Evolutionary conservation across 1,140 invertebrate species (phyloP).

Genomic region (Wiebesia pumilae): DNA sequence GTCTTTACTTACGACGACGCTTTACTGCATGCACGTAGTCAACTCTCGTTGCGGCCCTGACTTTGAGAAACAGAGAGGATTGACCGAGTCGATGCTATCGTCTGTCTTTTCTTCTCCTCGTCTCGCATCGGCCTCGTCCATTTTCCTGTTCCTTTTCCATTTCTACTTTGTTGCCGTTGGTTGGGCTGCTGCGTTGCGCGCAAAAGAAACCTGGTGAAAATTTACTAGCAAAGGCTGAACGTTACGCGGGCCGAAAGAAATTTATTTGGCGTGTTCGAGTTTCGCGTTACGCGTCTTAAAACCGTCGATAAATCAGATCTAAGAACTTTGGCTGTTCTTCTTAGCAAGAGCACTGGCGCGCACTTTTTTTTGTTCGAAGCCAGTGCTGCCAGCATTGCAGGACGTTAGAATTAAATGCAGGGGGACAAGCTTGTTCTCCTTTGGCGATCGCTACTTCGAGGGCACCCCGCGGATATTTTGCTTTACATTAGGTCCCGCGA

Average conservation of each 20-base stretch:
- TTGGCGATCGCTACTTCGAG: too few relatives aligned
- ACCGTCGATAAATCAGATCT: neutral
- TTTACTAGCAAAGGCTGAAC: neutral
- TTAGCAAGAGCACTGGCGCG: too few relatives aligned
- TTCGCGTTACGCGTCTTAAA: too few relatives aligned
- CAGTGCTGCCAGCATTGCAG: too few relatives aligned
- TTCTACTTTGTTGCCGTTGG: neutral
- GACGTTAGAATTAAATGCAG: too few relatives aligned
- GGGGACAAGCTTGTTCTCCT: too few relatives aligned
- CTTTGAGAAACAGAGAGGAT: slow-evolving; percentile 40
- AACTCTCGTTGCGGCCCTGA: slow-evolving; percentile 41
- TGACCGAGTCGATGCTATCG: slow-evolving; percentile 50
- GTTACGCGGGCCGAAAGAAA: neutral
- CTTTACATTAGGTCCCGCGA: too few relatives aligned
- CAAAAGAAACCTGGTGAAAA: neutral
- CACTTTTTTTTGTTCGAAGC: neutral
- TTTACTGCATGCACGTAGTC: neutral
- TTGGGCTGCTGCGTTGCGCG: neutral
- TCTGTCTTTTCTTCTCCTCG: neutral
- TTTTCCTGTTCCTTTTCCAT: neutral
- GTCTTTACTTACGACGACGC: neutral
- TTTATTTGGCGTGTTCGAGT: neutral
- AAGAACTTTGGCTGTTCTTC: neutral
- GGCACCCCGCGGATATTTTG: too few relatives aligned
- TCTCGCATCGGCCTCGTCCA: neutral